Conservation (phyloP, 2,888 invertebrate genomes). For the Cremastobaeus sp. region DNA sequence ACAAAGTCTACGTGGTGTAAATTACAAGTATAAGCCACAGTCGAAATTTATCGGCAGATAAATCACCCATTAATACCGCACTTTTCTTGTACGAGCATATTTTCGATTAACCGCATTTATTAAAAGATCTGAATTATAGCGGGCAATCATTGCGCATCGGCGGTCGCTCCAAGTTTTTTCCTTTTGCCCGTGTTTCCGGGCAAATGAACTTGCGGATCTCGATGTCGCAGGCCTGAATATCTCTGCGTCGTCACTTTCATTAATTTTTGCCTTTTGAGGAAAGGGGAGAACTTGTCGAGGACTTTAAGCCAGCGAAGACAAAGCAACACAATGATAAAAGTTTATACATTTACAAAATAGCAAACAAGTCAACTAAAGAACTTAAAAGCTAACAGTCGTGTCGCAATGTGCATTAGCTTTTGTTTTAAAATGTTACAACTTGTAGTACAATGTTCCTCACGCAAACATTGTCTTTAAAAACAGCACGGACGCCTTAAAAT, state of each 20-base stretch:
- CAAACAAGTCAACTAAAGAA: conserved; percentile 35
- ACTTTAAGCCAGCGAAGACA: conserved; percentile 1
- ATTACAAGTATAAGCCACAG: conserved; percentile 61
- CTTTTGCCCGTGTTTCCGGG: too few relatives aligned
- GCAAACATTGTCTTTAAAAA: neutral
- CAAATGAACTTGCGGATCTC: too few relatives aligned
- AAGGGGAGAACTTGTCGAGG: conserved; percentile 1
- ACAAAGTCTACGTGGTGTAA: conserved; percentile 60
- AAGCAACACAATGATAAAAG: conserved; percentile 42
- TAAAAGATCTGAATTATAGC: conserved; percentile 20
- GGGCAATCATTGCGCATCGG: neutral
- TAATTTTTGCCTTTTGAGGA: conserved; percentile 8
- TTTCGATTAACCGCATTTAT: conserved; percentile 59
- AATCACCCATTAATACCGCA: conserved; percentile 57
- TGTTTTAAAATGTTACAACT: conserved; percentile 28
- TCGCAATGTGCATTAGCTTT: conserved; percentile 38
- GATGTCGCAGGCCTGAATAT: too few relatives aligned
- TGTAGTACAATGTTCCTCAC: neutral
- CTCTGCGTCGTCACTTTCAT: too few relatives aligned
- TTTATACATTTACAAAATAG: conserved; percentile 45
- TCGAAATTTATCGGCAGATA: conserved; percentile 59
- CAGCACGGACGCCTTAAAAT: conserved; percentile 5
- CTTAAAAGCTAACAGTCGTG: conserved; percentile 39
- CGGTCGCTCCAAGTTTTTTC: neutral
- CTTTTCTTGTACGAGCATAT: conserved; percentile 58